Evolutionary conservation across 2,888 invertebrate genomes (phyloP), one percentile per base, ranked within the genome.

Genomic region (Drosophila aldrichi): DNA sequence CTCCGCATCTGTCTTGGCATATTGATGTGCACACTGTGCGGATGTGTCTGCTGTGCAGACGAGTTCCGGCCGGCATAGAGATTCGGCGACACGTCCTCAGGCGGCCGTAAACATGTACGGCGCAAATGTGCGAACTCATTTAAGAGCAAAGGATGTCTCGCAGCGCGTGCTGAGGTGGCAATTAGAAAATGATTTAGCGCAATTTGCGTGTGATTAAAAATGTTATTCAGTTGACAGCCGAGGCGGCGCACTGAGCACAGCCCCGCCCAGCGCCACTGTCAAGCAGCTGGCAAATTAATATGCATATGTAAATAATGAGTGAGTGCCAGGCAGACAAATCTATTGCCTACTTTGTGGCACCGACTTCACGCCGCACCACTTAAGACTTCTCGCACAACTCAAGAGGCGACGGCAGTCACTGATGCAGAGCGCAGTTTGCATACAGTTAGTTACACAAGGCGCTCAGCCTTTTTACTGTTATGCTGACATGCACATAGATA

Each of bases 171-270:
- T 25, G 34, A 36, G 44, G 34, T 74, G 87, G 75, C 80, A 87
- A 85, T 86, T 86, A 85, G 83, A 80, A 83, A 83, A 85, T 83
- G 80, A 85, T 85, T 85, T 70, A 78, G 74, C 70, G 61, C 79
- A 82, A 81, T 85, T 80, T 77, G 78, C 75, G 46, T 77, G 59
- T 66, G 74, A 82, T 82, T 87, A 81, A 85, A 85, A 82, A 66
- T 74, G 43, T 36, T 58, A 43, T 70, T 18, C 14, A 61, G 54
- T 56, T 56, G 55, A 44, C 55, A 56, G 25, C 52, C 22, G 34
- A 54, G 20, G 38, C 12, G n/a, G 10, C 14, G 25, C 16, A 29
- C 29, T 41, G 10, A 25, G 22, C 36, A 29, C 41, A n/a, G 12
- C 32, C 32, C 32, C 2, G 32, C 32, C 10, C 32, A 32, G 32